Conservation (phyloP, 37 sponge, comb jelly and placozoan genomes). For the Petrosia ficiformis region DNA sequence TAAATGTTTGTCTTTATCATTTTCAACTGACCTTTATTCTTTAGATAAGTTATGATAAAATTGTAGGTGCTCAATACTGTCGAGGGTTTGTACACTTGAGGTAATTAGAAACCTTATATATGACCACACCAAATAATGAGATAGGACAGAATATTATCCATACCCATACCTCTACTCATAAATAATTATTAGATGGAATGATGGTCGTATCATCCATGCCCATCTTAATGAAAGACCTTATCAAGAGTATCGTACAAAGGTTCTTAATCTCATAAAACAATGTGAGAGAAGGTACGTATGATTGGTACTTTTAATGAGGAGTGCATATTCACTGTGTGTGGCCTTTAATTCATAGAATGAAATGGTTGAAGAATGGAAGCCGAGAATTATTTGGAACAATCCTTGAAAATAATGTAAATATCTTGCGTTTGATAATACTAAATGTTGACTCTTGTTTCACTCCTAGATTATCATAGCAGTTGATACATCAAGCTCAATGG, state of each 20-base stretch:
- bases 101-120: constrained; percentile 19
- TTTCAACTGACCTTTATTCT: background rate
- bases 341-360: constrained; percentile 44
- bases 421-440: constrained; percentile 6
- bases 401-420: constrained; percentile 57
- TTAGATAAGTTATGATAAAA: constrained; percentile 26
- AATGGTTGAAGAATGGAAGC: constrained; percentile 81
- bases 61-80: constrained; percentile 78
- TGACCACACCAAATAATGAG: background rate
- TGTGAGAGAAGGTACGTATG: constrained; percentile 43
- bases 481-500: constrained; percentile 82
- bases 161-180: too few species aligned
- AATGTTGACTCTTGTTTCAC: constrained; percentile 17
- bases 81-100: constrained; percentile 75
- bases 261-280: constrained; percentile 22
- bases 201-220: constrained; percentile 52
- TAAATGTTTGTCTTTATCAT: background rate
- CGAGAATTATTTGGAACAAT: constrained; percentile 89
- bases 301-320: too few species aligned
- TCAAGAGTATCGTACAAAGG: constrained; percentile 16
- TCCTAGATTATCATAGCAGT: constrained; percentile 50
- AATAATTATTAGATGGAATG: constrained; percentile 15
- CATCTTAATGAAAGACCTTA: constrained; percentile 30
- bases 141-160: too few species aligned
- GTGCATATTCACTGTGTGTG: background rate